Evolutionary conservation across 1,140 invertebrate genomes (phyloP).

Genomic region (Caenorhabditis latens): DNA sequence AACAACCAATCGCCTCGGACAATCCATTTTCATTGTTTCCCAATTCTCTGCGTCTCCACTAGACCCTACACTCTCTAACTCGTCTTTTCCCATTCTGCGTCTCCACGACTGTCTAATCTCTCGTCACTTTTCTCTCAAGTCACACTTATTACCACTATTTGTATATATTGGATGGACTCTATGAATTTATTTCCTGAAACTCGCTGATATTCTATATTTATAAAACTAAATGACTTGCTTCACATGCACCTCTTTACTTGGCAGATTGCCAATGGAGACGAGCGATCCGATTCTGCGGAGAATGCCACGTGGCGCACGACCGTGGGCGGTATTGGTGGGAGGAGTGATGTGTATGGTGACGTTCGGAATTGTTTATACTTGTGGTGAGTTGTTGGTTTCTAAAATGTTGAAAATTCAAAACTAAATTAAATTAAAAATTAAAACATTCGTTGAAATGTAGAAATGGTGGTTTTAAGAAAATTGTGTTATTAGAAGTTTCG

Average conservation of each 20-base stretch:
- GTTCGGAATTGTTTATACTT: constrained; percentile 66
- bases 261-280: constrained; percentile 62
- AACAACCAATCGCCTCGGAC: no score
- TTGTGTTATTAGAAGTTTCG: no score
- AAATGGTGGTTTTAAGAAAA: background rate
- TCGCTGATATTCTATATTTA: background rate
- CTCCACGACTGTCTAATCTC: background rate
- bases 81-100: background rate
- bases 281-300: constrained; percentile 49
- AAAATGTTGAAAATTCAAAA: background rate
- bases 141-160: background rate
- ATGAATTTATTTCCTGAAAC: background rate
- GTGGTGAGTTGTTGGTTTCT: constrained; percentile 49
- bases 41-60: background rate
- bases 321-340: constrained; percentile 60
- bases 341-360: constrained; percentile 64
- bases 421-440: background rate
- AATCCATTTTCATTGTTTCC: background rate
- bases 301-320: constrained; percentile 34
- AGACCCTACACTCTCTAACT: background rate
- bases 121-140: background rate
- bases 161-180: background rate
- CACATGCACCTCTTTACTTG: constrained; percentile 12
- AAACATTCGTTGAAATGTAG: background rate
- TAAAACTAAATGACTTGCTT: constrained; percentile 10